These are phyloP conservation scores for Dendrocopos noguchii DNA, from an alignment of 2,113 vertebrate species.

Conservation along the genomic window DNA sequence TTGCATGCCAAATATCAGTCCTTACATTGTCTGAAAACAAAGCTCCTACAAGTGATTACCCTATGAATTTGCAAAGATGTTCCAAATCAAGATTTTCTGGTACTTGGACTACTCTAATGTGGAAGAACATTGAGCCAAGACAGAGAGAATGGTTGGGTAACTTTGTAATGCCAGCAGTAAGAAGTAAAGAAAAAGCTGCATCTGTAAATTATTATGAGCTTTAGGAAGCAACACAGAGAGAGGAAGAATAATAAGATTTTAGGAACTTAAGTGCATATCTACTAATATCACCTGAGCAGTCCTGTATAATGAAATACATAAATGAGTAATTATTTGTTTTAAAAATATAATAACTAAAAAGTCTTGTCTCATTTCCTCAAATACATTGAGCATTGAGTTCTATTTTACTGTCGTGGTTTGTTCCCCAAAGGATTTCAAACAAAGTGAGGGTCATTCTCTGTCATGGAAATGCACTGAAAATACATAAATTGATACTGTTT, in stretches of 20 bases:
- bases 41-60: neutral
- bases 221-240: neutral
- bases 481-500: neutral
- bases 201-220: constrained; percentile 51
- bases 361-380: neutral
- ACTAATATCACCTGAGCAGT: neutral
- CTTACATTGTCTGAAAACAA: neutral
- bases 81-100: constrained; percentile 76
- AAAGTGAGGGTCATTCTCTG: neutral
- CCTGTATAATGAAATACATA: neutral
- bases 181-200: neutral
- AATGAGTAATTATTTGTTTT: neutral
- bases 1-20: neutral
- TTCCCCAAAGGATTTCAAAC: neutral
- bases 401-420: neutral
- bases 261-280: neutral
- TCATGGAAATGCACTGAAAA: neutral
- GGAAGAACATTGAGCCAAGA: constrained; percentile 75
- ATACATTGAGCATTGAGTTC: neutral
- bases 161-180: constrained; percentile 11
- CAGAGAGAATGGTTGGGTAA: constrained; percentile 67
- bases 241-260: neutral
- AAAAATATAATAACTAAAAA: neutral
- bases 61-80: neutral
- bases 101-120: constrained; percentile 76